phyloP scores from a whole-genome alignment of 2,888 invertebrate genomes.

The Sminthurides aquaticus region DNA sequence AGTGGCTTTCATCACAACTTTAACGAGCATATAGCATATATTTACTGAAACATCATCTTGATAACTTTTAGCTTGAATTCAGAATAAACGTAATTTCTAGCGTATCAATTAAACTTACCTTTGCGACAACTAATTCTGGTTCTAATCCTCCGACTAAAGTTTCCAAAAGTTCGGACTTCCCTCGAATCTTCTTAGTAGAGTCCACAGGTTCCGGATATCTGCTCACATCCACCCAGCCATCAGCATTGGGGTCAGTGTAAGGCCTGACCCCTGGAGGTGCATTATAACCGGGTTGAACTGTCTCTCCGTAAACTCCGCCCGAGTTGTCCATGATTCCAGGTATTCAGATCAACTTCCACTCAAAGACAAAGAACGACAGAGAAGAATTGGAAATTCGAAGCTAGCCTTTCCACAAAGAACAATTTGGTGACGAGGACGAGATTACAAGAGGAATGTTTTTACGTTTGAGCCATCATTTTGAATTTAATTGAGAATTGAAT shows the following conservation, averaged over 20 bases:
- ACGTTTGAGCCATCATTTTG: neutral
- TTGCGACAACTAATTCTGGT: slow-evolving; percentile 85
- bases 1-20: no score
- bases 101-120: no score
- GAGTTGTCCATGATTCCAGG: slow-evolving; percentile 15
- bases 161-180: slow-evolving; percentile 75
- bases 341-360: no score
- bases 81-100: no score
- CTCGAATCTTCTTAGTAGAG: slow-evolving; percentile 80
- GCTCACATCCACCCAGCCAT: slow-evolving; percentile 74
- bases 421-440: no score
- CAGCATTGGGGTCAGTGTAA: slow-evolving; percentile 60
- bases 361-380: no score
- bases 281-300: slow-evolving; percentile 13
- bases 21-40: no score
- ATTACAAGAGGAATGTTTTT: no score
- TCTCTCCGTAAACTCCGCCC: slow-evolving; percentile 19
- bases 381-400: no score
- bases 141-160: slow-evolving; percentile 71
- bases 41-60: no score
- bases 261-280: slow-evolving; percentile 19
- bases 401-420: no score
- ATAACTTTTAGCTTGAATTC: no score
- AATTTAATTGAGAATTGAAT: neutral
- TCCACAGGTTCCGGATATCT: slow-evolving; percentile 70